These are phyloP conservation scores for Porites evermanni DNA, from an alignment of 92 coral and sea anemone genomes.

Conservation along the genomic window DNA sequence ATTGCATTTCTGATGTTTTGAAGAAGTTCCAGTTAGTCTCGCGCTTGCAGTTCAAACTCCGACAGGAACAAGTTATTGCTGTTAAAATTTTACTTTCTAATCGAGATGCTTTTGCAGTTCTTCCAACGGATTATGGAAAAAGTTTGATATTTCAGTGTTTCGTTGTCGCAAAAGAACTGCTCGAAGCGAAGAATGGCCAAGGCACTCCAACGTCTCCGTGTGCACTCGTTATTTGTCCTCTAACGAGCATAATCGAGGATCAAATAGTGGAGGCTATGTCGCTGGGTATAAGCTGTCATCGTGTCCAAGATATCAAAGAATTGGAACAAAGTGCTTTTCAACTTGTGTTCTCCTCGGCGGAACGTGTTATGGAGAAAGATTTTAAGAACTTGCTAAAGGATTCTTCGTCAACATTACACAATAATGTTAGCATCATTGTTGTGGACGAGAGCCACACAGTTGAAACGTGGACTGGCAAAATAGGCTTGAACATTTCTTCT, in stretches of 20 bases:
- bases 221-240: slow-evolving; percentile 22
- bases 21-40: not conserved
- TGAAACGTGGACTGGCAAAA: not conserved
- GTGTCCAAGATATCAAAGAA: not conserved
- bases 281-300: slow-evolving; percentile 2
- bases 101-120: slow-evolving; percentile 36
- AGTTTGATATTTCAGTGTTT: slow-evolving; percentile 28
- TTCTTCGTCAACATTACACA: not conserved
- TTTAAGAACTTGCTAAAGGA: not conserved
- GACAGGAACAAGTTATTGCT: slow-evolving; percentile 14
- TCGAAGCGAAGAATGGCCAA: not conserved
- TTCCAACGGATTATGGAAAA: not conserved
- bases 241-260: not conserved
- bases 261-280: slow-evolving; percentile 16
- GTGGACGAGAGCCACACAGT: slow-evolving; percentile 5
- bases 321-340: not conserved
- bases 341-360: slow-evolving; percentile 4
- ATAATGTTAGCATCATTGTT: not conserved
- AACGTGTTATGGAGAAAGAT: not conserved
- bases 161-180: slow-evolving; percentile 20
- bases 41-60: not conserved
- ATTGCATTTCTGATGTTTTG: not conserved
- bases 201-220: not conserved
- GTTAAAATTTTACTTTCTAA: slow-evolving; percentile 6
- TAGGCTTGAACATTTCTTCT: no score